phyloP scores from a whole-genome alignment of 1,140 invertebrate genomes.

The Euura lappo region DNA sequence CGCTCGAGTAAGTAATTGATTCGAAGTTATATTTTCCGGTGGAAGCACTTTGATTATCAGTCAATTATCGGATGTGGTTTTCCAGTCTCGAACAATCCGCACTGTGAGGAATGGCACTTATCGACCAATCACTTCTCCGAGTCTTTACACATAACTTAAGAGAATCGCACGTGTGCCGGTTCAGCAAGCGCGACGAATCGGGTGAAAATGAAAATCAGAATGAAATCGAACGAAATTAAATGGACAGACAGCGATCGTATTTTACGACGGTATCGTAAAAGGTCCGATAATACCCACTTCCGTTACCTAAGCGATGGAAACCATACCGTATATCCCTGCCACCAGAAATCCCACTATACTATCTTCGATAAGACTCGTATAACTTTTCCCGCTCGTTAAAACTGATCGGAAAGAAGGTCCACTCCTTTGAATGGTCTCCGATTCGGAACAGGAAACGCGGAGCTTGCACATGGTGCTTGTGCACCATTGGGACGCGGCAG shows the following conservation, averaged over 20 bases:
- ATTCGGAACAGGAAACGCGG: not conserved
- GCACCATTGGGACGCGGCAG: no score
- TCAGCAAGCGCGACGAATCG: no score
- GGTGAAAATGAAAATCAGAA: not conserved
- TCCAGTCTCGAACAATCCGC: no score
- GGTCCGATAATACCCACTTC: slow-evolving; percentile 1
- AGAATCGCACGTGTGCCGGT: no score
- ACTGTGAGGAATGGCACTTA: no score
- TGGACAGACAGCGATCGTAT: not conserved
- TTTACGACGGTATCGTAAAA: not conserved
- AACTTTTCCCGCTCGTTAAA: not conserved
- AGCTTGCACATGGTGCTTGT: no score
- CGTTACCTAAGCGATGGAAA: not conserved
- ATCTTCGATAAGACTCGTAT: slow-evolving; percentile 1
- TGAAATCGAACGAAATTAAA: slow-evolving; percentile 2
- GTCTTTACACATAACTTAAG: no score
- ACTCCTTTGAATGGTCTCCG: not conserved
- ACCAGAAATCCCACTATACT: not conserved
- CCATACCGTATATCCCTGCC: no score
- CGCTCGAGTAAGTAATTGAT: slow-evolving; percentile 88
- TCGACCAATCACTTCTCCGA: no score
- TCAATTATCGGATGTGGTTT: no score
- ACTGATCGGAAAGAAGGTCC: not conserved
- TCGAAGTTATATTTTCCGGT: no score
- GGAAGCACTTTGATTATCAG: no score